phyloP scores from a whole-genome alignment of 2,888 invertebrate genomes.

The Tanytarsus gracilentus region DNA sequence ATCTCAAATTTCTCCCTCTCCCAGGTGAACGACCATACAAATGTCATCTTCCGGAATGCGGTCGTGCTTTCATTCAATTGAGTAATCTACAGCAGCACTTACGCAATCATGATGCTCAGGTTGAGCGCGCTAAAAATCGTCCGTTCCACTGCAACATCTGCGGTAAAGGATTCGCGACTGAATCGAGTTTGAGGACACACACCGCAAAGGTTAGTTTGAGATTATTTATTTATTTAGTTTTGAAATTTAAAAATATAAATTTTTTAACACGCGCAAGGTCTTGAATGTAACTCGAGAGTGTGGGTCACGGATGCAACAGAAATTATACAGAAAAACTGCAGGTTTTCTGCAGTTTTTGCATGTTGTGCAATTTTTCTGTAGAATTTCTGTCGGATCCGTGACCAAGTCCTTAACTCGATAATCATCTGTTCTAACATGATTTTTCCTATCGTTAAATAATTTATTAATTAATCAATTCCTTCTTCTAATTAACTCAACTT shows the following conservation, averaged over 20 bases:
- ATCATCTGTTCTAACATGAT: too few species aligned
- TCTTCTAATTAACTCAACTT: not conserved
- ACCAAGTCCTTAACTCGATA: too few species aligned
- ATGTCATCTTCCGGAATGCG: slow-evolving; percentile 92
- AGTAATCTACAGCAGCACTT: slow-evolving; percentile 94
- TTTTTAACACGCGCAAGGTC: too few species aligned
- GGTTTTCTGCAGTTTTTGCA: not conserved
- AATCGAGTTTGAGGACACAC: slow-evolving; percentile 89
- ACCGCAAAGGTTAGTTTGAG: slow-evolving; percentile 90
- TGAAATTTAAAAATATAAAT: not conserved
- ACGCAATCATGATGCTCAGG: slow-evolving; percentile 91
- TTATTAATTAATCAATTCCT: not conserved
- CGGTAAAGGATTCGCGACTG: slow-evolving; percentile 93
- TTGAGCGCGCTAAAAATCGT: slow-evolving; percentile 87
- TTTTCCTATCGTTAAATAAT: too few species aligned
- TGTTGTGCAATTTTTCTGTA: not conserved
- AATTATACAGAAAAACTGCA: too few species aligned
- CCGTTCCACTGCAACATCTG: slow-evolving; percentile 95
- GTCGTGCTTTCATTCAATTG: slow-evolving; percentile 91
- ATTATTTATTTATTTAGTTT: slow-evolving; percentile 40
- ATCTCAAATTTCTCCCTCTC: slow-evolving; percentile 35
- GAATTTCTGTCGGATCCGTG: too few species aligned
- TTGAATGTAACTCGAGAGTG: too few species aligned
- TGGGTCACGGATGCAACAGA: too few species aligned
- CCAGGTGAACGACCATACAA: slow-evolving; percentile 94